Percentiles rank a stretch among this genome's conserved stretches.
Conservation (phyloP, 2,797 vertebrate species). For the Hylomyscus alleni region DNA sequence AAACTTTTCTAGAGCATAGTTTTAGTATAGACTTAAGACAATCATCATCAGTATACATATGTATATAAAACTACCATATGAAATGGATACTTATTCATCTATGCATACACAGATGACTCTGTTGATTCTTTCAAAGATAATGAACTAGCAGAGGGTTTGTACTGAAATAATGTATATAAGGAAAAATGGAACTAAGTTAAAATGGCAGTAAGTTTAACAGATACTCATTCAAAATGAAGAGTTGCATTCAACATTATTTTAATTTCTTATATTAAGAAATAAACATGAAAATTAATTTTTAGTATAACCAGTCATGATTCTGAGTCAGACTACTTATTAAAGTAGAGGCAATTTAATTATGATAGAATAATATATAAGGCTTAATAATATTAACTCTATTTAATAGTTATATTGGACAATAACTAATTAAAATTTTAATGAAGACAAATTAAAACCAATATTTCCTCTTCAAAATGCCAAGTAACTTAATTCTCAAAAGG, state of each 20-base stretch:
- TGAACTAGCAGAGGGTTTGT: background rate
- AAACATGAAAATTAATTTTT: constrained; percentile 7
- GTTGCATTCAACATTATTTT: background rate
- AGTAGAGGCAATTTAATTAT: background rate
- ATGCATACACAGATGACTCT: background rate
- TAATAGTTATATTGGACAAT: background rate
- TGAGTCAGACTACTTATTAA: constrained; percentile 4
- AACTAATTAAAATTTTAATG: constrained; percentile 51
- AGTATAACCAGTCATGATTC: background rate
- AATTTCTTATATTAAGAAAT: background rate
- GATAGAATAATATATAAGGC: background rate
- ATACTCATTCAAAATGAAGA: constrained; percentile 41
- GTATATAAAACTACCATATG: constrained; percentile 24
- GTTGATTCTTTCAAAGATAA: background rate
- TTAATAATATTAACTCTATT: constrained; percentile 49
- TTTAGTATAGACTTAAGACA: background rate
- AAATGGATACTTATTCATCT: background rate
- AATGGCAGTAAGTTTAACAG: background rate
- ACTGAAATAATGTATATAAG: constrained; percentile 5
- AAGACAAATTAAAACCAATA: constrained; percentile 43
- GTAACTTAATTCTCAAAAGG: constrained; percentile 28
- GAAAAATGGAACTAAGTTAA: background rate
- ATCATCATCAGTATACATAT: background rate
- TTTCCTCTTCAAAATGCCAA: constrained; percentile 62
- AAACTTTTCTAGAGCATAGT: background rate